Evolutionary conservation across 2,888 invertebrate species (phyloP).

Genomic region (Erebia epiphron): DNA sequence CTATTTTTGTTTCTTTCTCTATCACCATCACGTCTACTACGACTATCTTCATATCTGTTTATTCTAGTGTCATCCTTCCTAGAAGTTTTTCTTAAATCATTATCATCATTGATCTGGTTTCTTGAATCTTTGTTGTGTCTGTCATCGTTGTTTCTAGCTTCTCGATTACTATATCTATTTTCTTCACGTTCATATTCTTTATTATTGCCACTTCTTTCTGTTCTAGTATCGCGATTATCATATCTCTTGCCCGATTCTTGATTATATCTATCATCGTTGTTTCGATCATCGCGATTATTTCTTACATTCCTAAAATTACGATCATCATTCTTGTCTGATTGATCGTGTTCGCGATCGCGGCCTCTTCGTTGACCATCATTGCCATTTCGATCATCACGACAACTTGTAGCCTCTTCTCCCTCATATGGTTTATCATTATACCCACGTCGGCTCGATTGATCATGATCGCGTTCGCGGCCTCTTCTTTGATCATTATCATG

Average conservation of each 20-base stretch:
- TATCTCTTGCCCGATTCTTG: constrained; percentile 24
- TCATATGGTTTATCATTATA: constrained; percentile 22
- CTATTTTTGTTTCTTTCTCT: constrained; percentile 24
- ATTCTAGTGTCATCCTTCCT: constrained; percentile 14
- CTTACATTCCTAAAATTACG: constrained; percentile 33
- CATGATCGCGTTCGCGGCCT: constrained; percentile 12
- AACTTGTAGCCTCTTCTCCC: constrained; percentile 14
- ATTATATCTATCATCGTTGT: constrained; percentile 16
- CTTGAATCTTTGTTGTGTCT: constrained; percentile 3
- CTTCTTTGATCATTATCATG: constrained; percentile 1
- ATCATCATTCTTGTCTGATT: constrained; percentile 32
- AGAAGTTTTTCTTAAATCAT: neutral
- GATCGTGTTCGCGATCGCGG: constrained; percentile 17
- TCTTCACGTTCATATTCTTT: constrained; percentile 20
- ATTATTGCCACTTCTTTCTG: constrained; percentile 32
- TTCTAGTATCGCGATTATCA: constrained; percentile 30
- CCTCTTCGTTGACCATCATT: neutral
- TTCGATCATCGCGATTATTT: constrained; percentile 12
- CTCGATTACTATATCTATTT: constrained; percentile 8
- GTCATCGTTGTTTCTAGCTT: neutral
- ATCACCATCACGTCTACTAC: constrained; percentile 9
- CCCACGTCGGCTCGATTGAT: constrained; percentile 23
- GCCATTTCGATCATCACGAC: neutral
- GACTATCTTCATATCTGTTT: constrained; percentile 3
- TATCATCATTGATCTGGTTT: neutral